Conservation (phyloP, 2,888 invertebrate species). For the Caenorhabditis sp. region DNA sequence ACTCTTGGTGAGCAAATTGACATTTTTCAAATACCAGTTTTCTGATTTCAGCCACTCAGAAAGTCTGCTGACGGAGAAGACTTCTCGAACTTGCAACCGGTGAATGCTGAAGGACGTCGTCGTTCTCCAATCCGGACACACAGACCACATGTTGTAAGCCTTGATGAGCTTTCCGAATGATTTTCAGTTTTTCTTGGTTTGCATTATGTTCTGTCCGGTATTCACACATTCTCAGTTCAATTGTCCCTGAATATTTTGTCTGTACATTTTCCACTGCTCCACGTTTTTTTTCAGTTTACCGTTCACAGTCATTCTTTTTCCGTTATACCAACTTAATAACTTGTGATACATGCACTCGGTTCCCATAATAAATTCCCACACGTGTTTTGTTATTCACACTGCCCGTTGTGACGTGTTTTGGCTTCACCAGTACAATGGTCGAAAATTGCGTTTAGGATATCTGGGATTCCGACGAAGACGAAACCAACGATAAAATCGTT, state of each 20-base stretch:
- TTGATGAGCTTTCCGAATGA: constrained; percentile 64
- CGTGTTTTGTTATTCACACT: constrained; percentile 33
- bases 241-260: constrained; percentile 11
- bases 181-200: constrained; percentile 30
- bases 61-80: constrained; percentile 50
- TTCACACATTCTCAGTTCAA: constrained; percentile 11
- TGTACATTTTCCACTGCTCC: constrained; percentile 29
- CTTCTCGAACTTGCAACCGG: constrained; percentile 62
- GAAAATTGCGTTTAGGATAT: constrained; percentile 59
- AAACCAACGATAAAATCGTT: constrained; percentile 53
- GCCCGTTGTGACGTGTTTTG: constrained; percentile 38
- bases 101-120: constrained; percentile 69
- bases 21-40: background rate
- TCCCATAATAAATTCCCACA: constrained; percentile 55
- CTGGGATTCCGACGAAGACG: constrained; percentile 67
- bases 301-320: too few relatives aligned
- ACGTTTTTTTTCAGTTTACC: constrained; percentile 11
- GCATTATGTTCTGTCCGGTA: constrained; percentile 9
- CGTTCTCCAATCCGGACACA: constrained; percentile 73
- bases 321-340: constrained; percentile 34
- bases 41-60: constrained; percentile 57
- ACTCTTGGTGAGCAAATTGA: constrained; percentile 62
- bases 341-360: constrained; percentile 52
- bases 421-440: background rate
- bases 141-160: constrained; percentile 76